Evolutionary conservation across 2,113 vertebrate genomes (phyloP), one percentile per base, ranked within the genome.

Genomic region (Entomyzon cyanotis): DNA sequence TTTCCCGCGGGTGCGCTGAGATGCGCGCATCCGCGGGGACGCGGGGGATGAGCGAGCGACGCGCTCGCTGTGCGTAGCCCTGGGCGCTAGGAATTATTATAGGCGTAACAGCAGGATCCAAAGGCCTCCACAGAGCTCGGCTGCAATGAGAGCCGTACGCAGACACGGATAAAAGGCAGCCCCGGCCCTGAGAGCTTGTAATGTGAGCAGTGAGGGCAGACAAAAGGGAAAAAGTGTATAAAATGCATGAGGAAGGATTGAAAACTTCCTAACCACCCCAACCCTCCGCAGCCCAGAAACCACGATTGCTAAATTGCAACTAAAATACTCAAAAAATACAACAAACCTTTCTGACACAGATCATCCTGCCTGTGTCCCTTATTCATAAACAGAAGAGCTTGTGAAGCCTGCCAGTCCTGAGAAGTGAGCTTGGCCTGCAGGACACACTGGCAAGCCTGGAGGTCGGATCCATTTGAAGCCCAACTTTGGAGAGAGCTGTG

Each of bases 1-100:
- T 98, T 98, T 97, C 96, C 95, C 69, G 20, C 31, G 56, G 78
- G 69, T 59, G n/a, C 33, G 44, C 18, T 22, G 71, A 33, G 74
- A 75, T 35, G 3, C 6, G 49, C 12, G 83, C 37, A 33, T 19
- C 60, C 10, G 60, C 46, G 2, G 65, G 65, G 75, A 37, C 17
- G 0, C 39, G 9, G 15, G 14, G 35, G 9, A 13, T 25, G 50
- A 8, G 77, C 53, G 44, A 84, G 44, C 1, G 2, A 9, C 30
- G 71, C n/a, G 4, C 7, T 27, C 0, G 49, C 59, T 2, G 70
- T 3, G 73, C 19, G 28, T 33, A 37, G 86, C 93, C 58, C 86
- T 12, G 28, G 89, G 93, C 73, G 50, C 30, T 81, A 5, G 44
- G 87, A 49, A 81, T 75, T 55, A 41, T 47, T 15, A 21, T 30